Conservation (phyloP, 2,113 vertebrate species). For the Rhea americana region DNA sequence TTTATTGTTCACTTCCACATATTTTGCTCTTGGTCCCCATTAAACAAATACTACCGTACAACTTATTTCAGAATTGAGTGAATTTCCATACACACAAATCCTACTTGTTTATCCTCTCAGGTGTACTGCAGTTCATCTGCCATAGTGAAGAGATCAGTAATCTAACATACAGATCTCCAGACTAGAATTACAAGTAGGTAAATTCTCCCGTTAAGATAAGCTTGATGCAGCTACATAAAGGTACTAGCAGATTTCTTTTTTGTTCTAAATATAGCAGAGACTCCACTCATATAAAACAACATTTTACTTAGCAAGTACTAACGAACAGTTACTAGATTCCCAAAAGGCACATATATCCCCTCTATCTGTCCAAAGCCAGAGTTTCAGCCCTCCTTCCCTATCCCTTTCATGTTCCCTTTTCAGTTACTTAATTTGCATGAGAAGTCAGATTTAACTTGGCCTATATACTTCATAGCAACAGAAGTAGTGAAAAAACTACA, state of each 20-base stretch:
- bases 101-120: background rate
- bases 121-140: background rate
- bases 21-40: background rate
- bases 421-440: background rate
- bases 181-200: background rate
- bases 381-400: background rate
- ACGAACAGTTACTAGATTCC: background rate
- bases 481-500: background rate
- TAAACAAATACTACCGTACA: background rate
- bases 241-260: background rate
- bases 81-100: background rate
- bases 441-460: slow-evolving; percentile 3
- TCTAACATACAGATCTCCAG: background rate
- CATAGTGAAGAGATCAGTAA: background rate
- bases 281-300: background rate
- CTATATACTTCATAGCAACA: background rate
- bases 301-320: background rate
- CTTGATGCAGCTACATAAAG: background rate
- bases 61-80: background rate
- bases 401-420: background rate
- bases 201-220: background rate
- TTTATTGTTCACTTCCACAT: background rate
- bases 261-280: background rate
- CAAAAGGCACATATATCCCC: background rate
- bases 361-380: background rate